Conservation (phyloP, 1,140 invertebrate genomes). For the Euwallacea fornicatus region DNA sequence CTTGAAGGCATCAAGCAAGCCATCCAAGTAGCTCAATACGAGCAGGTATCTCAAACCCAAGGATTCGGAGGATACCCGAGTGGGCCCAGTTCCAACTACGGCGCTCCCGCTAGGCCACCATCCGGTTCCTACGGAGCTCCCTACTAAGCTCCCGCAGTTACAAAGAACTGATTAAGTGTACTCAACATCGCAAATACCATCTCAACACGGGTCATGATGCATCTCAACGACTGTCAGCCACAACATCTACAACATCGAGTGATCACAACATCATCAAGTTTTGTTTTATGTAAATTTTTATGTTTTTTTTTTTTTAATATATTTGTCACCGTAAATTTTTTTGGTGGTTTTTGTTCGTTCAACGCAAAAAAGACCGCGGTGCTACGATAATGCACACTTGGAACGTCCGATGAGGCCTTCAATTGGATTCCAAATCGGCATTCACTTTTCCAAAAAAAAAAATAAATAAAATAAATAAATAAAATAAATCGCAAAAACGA, state of each 20-base stretch:
- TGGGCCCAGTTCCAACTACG: conserved; percentile 53
- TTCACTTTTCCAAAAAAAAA: too few relatives aligned
- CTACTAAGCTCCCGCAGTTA: conserved; percentile 45
- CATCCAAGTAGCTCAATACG: conserved; percentile 74
- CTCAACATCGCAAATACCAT: conserved; percentile 44
- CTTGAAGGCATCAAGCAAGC: conserved; percentile 75
- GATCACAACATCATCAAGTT: conserved; percentile 44
- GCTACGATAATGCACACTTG: too few relatives aligned
- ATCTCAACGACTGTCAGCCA: conserved; percentile 45
- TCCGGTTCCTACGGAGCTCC: conserved; percentile 66
- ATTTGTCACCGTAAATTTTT: conserved; percentile 54
- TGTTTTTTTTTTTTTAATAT: conserved; percentile 54
- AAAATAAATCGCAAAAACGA: too few relatives aligned
- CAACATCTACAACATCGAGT: conserved; percentile 42
- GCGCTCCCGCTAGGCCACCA: conserved; percentile 49
- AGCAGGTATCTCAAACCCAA: conserved; percentile 56
- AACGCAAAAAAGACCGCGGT: too few relatives aligned
- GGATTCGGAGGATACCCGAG: conserved; percentile 60
- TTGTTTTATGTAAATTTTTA: conserved; percentile 55
- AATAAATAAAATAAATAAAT: too few relatives aligned
- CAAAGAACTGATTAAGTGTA: conserved; percentile 47
- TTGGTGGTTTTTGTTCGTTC: background rate
- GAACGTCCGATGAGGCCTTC: too few relatives aligned
- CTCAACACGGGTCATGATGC: conserved; percentile 54
- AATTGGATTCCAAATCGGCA: too few relatives aligned